Evolutionary conservation across 2,888 invertebrate genomes (phyloP).

Genomic region (Netelia virgata): DNA sequence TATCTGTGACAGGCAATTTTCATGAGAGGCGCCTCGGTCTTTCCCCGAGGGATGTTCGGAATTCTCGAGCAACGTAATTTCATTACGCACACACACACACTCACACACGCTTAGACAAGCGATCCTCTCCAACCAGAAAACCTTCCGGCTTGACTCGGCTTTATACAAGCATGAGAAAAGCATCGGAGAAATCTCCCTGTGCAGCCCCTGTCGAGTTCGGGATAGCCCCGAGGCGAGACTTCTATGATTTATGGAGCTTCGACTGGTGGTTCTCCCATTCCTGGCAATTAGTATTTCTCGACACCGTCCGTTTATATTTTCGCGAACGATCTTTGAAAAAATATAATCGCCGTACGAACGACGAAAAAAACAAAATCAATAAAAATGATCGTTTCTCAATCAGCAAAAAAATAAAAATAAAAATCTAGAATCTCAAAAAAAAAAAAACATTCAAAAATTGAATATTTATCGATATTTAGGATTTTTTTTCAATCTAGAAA

Average conservation of each 20-base stretch:
- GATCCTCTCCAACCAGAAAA: not conserved
- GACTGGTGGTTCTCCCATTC: not conserved
- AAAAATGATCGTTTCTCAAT: no score
- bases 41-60: not conserved
- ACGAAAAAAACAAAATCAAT: no score
- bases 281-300: conserved; percentile 41
- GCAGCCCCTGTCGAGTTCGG: conserved; percentile 17
- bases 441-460: no score
- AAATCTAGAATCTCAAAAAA: no score
- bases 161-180: conserved; percentile 22
- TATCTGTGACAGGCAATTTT: not conserved
- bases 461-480: no score
- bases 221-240: conserved; percentile 10
- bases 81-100: no score
- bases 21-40: not conserved
- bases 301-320: conserved; percentile 33
- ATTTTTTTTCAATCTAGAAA: no score
- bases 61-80: not conserved
- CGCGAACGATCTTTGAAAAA: conserved; percentile 33
- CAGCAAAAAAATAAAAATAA: no score
- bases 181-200: conserved; percentile 26
- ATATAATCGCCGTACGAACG: no score
- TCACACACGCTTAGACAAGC: no score
- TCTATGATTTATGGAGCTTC: conserved; percentile 52
- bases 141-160: not conserved